Conservation (phyloP, 1,140 invertebrate genomes). For the Mycetomoellerius zeteki region DNA sequence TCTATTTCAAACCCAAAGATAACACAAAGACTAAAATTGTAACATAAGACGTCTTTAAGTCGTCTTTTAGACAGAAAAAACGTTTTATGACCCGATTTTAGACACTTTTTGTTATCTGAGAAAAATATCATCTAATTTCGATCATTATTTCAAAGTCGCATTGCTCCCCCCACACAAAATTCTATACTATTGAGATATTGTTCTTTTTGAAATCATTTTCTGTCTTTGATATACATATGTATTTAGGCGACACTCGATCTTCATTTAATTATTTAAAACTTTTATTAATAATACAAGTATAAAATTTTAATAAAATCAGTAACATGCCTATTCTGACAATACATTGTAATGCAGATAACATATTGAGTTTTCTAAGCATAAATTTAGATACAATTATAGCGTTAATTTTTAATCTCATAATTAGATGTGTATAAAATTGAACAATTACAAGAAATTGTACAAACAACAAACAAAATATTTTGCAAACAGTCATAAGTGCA, state of each 20-base stretch:
- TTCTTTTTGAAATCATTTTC: background rate
- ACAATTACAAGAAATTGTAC: background rate
- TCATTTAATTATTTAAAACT: no score
- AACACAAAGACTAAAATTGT: no score
- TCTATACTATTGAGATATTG: background rate
- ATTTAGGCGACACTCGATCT: background rate
- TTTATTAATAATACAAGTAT: no score
- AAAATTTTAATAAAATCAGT: background rate
- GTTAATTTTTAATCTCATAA: background rate
- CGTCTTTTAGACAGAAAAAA: no score
- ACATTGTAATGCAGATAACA: background rate
- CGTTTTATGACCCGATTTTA: no score
- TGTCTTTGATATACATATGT: no score
- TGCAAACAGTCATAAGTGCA: background rate
- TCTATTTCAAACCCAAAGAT: background rate
- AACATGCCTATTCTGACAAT: background rate
- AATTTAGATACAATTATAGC: background rate
- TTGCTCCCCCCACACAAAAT: background rate
- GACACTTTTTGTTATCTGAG: no score
- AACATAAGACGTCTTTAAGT: no score
- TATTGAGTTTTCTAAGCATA: background rate
- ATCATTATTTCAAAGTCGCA: slow-evolving; percentile 4
- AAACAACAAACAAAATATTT: background rate
- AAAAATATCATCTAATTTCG: slow-evolving; percentile 6
- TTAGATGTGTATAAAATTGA: background rate